Percentiles rank a stretch among this genome's conserved stretches.
phyloP scores from a whole-genome alignment of 1,140 invertebrate genomes.

The Zaprionus nigranus region DNA sequence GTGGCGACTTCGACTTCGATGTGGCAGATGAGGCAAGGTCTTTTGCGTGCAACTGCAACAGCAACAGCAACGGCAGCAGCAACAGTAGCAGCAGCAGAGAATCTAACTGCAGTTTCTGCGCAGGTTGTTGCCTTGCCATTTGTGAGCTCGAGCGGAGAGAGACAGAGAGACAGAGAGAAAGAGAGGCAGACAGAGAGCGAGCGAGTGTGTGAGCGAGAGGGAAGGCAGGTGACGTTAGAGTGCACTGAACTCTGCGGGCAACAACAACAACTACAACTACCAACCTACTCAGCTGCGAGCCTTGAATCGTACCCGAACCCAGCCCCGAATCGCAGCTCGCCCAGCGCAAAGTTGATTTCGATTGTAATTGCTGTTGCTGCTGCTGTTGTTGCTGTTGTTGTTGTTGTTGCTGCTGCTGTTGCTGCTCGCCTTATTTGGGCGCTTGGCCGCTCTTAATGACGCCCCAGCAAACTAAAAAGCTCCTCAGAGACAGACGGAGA shows the following conservation, averaged over 20 bases:
- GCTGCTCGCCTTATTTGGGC: slow-evolving; percentile 56
- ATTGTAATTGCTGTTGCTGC: slow-evolving; percentile 49
- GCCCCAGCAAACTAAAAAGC: slow-evolving; percentile 27
- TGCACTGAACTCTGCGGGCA: slow-evolving; percentile 70
- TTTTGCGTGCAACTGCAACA: slow-evolving; percentile 77
- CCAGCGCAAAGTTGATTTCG: slow-evolving; percentile 74
- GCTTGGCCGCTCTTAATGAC: slow-evolving; percentile 55
- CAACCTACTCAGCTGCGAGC: slow-evolving; percentile 4
- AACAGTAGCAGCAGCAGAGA: slow-evolving; percentile 37
- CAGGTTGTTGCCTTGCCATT: slow-evolving; percentile 74
- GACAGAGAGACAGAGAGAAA: slow-evolving; percentile 13
- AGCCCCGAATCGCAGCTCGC: slow-evolving; percentile 20
- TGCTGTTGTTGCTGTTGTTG: slow-evolving; percentile 28
- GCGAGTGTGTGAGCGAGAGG: slow-evolving; percentile 8
- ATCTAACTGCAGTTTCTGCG: slow-evolving; percentile 81
- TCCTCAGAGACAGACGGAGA: too few relatives aligned
- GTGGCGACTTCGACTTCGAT: slow-evolving; percentile 29
- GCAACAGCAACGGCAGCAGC: slow-evolving; percentile 32
- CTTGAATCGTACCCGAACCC: slow-evolving; percentile 1
- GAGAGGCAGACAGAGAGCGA: slow-evolving; percentile 14
- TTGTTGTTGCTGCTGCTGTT: slow-evolving; percentile 18
- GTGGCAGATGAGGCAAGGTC: slow-evolving; percentile 65
- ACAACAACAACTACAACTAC: slow-evolving; percentile 8
- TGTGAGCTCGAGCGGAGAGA: slow-evolving; percentile 30
- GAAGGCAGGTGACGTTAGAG: slow-evolving; percentile 61